These are phyloP conservation scores for Coremacera marginata DNA, from an alignment of 2,888 invertebrate species.

Conservation along the genomic window DNA sequence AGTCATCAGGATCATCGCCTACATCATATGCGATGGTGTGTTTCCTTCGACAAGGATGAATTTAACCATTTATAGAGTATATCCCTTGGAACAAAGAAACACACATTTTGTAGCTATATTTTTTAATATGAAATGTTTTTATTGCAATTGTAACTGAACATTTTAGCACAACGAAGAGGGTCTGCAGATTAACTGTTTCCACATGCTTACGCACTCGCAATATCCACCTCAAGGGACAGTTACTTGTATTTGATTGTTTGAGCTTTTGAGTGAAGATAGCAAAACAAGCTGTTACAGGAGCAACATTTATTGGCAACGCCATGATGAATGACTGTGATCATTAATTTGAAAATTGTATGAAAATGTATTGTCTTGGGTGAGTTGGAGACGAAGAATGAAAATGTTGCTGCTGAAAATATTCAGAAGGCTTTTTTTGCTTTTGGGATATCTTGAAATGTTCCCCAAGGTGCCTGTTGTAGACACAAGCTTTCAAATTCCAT, in stretches of 20 bases:
- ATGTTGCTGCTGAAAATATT: not conserved
- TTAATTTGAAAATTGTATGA: not conserved
- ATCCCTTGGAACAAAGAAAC: too few species aligned
- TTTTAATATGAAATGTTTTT: not conserved
- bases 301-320: not conserved
- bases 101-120: too few species aligned
- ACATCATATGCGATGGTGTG: too few species aligned
- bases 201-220: too few species aligned
- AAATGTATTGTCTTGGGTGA: too few species aligned
- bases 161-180: not conserved
- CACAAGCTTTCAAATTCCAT: not conserved
- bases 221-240: too few species aligned
- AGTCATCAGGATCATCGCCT: too few species aligned
- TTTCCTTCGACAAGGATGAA: too few species aligned
- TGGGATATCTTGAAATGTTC: not conserved
- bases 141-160: not conserved
- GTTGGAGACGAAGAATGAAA: not conserved
- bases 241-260: not conserved
- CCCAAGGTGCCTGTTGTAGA: not conserved
- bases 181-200: not conserved
- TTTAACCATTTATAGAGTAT: too few species aligned
- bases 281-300: slow-evolving; percentile 10
- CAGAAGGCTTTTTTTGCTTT: not conserved
- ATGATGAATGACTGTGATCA: not conserved
- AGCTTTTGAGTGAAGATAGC: not conserved